Conservation (phyloP, 2,888 invertebrate genomes). For the Theodoxus fluviatilis region DNA sequence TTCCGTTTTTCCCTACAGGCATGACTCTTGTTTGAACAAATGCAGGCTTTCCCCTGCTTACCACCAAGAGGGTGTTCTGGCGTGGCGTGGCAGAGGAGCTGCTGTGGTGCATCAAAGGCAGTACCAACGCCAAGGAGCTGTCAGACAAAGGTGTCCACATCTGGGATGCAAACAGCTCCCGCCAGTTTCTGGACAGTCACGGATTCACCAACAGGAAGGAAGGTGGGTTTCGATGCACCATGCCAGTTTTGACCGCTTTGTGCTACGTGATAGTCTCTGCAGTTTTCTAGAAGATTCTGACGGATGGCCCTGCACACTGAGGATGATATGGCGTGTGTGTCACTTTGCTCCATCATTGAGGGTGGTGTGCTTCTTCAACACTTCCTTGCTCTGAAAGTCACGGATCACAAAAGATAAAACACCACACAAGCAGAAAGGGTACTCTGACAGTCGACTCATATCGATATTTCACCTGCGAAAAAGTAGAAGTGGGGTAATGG, state of each 20-base stretch:
- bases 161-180: constrained; percentile 95
- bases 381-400: no score
- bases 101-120: constrained; percentile 91
- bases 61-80: constrained; percentile 93
- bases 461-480: no score
- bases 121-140: constrained; percentile 85
- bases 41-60: constrained; percentile 81
- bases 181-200: constrained; percentile 84
- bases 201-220: constrained; percentile 86
- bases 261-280: no score
- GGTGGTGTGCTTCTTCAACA: no score
- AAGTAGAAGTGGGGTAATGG: no score
- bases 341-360: background rate
- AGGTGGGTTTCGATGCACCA: constrained; percentile 71
- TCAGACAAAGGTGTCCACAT: constrained; percentile 83
- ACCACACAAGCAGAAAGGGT: no score
- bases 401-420: no score
- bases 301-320: no score
- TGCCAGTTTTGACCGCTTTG: background rate
- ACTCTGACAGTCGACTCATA: no score
- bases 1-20: background rate
- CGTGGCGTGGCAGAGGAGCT: constrained; percentile 90
- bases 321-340: background rate
- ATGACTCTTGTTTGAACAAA: background rate
- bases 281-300: no score